Base-by-base conservation (phyloP, 2,888 invertebrate species). In the Amphimallon solstitiale region DNA sequence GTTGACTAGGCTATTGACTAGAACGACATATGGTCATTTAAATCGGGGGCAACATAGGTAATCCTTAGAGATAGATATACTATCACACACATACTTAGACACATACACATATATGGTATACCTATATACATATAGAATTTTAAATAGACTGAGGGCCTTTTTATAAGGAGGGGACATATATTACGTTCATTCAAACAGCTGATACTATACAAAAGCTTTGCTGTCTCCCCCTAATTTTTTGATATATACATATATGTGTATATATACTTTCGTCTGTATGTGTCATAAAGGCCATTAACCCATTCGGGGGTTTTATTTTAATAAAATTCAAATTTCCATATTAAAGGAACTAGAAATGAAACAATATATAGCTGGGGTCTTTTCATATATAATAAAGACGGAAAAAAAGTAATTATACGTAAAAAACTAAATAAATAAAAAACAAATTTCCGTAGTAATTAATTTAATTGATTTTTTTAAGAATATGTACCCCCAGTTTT, bases 11-110 rank as follows among this genome's bases (percentile, higher is more conserved):
- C 29, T 34, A 12, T 21, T 10, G 48, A 48, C 17, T 48, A 62
- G 63, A 63, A 64, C 63, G 70, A 60, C 73, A 73, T 73, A 71
- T 73, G 73, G 70, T 70, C 72, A 71, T 69, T 72, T 54, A 45
- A 66, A 56, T 59, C 70, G 66, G 70, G 69, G 72, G 66, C 49
- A 48, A 54, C 49, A 49, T 51, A 56, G 35, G 37, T 49, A 40
- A 37, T 38, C 64, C 37, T 56, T 40, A 62, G 49, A 64, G 52
- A 64, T 45, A 56, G 48, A 48, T 12, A 54, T 29, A 29, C 29
- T 29, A 5, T 3, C 29, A 29, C 6, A 23, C 5, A 5, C 29
- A 29, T 9, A 29, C 29, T 7, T 5, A 29, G 3, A 29, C 29
- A 29, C 9, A 64, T 37, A 35, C 21, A 46, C 19, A 40, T 40